A percentile compares a stretch with the other conserved stretches of the same genome.
These are phyloP conservation scores for Pollenia labialis DNA, from an alignment of 2,888 invertebrate species.

Conservation along the genomic window DNA sequence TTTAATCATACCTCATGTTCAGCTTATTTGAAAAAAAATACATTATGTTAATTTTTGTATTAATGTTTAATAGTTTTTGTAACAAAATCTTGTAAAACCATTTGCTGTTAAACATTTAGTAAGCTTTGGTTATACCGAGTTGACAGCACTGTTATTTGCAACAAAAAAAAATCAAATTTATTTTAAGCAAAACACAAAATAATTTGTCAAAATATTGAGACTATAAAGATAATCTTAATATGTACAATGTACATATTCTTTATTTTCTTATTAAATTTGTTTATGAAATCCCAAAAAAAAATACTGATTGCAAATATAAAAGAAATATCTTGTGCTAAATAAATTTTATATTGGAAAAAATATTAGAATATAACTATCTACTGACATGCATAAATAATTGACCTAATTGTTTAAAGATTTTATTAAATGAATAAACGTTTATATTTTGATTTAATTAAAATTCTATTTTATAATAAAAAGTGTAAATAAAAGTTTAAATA, in stretches of 20 bases:
- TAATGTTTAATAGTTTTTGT: too few species aligned
- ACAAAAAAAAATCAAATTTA: too few species aligned
- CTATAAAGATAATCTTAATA: neutral
- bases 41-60: too few species aligned
- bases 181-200: neutral
- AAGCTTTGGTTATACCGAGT: too few species aligned
- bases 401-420: conserved; percentile 12
- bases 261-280: neutral
- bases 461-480: neutral
- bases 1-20: too few species aligned
- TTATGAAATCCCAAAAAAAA: neutral
- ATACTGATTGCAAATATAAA: neutral
- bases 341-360: too few species aligned
- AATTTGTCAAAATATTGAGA: conserved; percentile 17
- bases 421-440: neutral
- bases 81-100: too few species aligned
- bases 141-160: too few species aligned
- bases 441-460: conserved; percentile 32
- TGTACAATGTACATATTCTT: neutral
- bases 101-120: too few species aligned
- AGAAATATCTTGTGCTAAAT: too few species aligned
- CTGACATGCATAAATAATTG: neutral
- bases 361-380: neutral
- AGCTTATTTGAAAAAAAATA: too few species aligned
- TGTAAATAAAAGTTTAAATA: neutral